Conservation (phyloP, 2,113 vertebrate species). For the Bucco capensis region DNA sequence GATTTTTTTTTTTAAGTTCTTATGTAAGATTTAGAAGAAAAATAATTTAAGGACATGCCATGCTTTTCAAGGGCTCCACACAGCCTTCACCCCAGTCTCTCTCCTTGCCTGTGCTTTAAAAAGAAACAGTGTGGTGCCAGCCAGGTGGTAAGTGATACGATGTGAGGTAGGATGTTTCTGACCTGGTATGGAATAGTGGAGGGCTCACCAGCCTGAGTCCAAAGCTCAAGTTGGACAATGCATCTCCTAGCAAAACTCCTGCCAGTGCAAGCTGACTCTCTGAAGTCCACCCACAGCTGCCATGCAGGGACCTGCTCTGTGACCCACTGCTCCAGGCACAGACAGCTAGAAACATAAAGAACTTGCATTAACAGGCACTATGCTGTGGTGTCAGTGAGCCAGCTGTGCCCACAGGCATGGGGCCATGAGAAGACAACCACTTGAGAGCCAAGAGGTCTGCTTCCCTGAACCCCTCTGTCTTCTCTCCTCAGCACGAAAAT, state of each 20-base stretch:
- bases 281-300: background rate
- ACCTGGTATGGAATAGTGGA: accelerated
- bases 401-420: too few species aligned
- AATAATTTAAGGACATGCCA: background rate
- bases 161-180: background rate
- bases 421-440: background rate
- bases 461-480: background rate
- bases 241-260: background rate
- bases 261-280: background rate
- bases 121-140: background rate
- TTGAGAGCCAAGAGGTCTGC: background rate
- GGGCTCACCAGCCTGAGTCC: background rate
- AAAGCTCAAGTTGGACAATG: background rate
- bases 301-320: background rate
- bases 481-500: background rate
- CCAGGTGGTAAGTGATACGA: background rate
- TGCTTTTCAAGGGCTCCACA: background rate
- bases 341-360: background rate
- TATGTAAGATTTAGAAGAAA: background rate
- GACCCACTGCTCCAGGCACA: background rate
- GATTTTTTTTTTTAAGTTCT: background rate
- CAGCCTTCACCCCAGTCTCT: background rate
- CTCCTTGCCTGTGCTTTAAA: background rate
- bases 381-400: background rate
- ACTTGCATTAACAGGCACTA: background rate